Evolutionary conservation across 2,113 vertebrate genomes (phyloP).

Genomic region (Hippocampus abdominalis): DNA sequence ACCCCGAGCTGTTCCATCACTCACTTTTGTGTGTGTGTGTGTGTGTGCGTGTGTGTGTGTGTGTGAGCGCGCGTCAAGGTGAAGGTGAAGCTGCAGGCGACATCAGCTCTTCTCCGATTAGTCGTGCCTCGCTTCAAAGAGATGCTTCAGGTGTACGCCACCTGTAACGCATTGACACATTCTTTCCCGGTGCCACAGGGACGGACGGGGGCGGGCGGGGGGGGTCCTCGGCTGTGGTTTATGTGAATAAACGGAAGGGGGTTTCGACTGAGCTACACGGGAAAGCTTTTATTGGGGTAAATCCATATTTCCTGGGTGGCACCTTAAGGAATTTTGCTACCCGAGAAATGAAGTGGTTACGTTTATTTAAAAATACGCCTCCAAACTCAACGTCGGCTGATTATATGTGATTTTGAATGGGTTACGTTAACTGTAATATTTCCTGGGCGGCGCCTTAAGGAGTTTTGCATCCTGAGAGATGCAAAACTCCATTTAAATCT

Average conservation of each 20-base stretch:
- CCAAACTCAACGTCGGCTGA: no score
- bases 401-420: no score
- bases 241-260: conserved; percentile 42
- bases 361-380: no score
- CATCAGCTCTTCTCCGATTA: conserved; percentile 37
- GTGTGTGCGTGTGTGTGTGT: neutral
- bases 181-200: conserved; percentile 19
- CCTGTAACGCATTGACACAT: conserved; percentile 34
- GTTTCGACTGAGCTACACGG: conserved; percentile 23
- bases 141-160: conserved; percentile 29
- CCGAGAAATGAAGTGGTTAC: no score
- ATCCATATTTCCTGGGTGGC: neutral
- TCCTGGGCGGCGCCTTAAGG: neutral
- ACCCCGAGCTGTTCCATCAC: neutral
- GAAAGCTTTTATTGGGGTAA: neutral
- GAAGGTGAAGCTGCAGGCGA: conserved; percentile 37
- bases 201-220: neutral
- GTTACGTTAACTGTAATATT: no score
- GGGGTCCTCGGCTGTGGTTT: conserved; percentile 25
- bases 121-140: conserved; percentile 26
- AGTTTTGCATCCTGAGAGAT: neutral
- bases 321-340: neutral
- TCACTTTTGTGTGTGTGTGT: conserved; percentile 2
- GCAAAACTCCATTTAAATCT: no score
- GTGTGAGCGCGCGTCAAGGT: conserved; percentile 7